These are phyloP conservation scores for Pseudochirops cupreus DNA, from an alignment of 2,797 vertebrate genomes.

Conservation along the genomic window DNA sequence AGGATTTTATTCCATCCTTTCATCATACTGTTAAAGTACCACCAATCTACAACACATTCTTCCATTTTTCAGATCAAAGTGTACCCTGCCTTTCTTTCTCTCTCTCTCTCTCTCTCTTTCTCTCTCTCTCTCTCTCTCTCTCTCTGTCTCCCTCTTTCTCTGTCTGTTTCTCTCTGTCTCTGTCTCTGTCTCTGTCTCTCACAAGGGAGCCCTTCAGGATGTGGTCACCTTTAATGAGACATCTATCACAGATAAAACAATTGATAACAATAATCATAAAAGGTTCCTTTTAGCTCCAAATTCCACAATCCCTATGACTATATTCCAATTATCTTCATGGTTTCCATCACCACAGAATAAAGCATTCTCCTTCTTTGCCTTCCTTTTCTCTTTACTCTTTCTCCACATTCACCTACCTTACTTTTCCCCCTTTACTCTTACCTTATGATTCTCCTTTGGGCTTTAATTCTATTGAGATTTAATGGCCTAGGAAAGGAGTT, in stretches of 20 bases:
- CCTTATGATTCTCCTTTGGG: neutral
- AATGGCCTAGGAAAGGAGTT: neutral
- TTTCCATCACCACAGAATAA: neutral
- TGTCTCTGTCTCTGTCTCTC: no score
- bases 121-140: no score
- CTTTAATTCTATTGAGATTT: neutral
- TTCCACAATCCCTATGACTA: neutral
- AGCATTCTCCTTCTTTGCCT: neutral
- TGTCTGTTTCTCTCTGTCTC: no score
- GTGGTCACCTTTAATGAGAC: neutral
- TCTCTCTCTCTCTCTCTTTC: no score
- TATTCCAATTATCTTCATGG: neutral
- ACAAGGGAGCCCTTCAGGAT: neutral
- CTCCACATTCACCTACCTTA: neutral
- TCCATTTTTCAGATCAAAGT: neutral
- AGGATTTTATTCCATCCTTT: neutral
- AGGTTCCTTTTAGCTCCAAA: neutral
- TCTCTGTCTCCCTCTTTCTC: no score
- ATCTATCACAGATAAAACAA: constrained; percentile 2
- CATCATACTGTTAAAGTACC: neutral
- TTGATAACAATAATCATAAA: neutral
- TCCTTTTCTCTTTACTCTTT: neutral
- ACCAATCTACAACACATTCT: neutral
- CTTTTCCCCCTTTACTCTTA: neutral
- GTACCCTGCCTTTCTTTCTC: rapidly evolving